These are phyloP conservation scores for Oscheius sp. DNA, from an alignment of 2,888 invertebrate genomes.

Conservation along the genomic window DNA sequence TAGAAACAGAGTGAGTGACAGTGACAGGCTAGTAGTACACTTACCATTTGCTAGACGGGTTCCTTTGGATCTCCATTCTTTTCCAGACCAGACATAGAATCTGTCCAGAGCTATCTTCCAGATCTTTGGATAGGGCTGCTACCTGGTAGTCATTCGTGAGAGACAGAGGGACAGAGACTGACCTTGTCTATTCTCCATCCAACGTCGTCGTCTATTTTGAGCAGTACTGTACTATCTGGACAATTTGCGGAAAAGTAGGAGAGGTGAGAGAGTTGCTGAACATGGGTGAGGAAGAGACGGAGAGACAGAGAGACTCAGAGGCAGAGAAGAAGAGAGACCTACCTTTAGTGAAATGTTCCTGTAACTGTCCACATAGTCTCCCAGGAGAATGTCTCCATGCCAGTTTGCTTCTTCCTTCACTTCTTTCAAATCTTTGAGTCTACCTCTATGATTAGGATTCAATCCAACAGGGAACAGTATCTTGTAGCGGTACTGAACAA, in stretches of 20 bases:
- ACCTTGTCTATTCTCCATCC: conserved; percentile 22
- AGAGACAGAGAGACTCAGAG: neutral
- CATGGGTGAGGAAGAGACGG: neutral
- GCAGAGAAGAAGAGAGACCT: too few species aligned
- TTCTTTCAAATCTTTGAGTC: neutral
- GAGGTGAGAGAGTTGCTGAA: conserved; percentile 27
- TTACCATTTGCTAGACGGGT: conserved; percentile 11
- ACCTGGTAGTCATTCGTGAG: neutral
- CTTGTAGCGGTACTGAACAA: conserved; percentile 12
- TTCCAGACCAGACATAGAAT: conserved; percentile 12
- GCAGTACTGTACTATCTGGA: neutral
- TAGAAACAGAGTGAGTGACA: neutral
- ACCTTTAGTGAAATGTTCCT: conserved; percentile 16
- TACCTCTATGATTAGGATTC: neutral
- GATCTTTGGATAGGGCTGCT: neutral
- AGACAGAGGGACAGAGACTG: neutral
- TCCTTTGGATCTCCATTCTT: conserved; percentile 1
- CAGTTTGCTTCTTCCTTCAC: conserved; percentile 3
- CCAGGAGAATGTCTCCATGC: conserved; percentile 14
- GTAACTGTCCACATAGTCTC: conserved; percentile 19
- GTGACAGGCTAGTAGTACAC: neutral
- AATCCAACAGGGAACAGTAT: conserved; percentile 13
- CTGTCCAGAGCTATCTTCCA: neutral
- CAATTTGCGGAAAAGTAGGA: conserved; percentile 18
- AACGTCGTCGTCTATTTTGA: conserved; percentile 27